Percentiles rank a stretch among this genome's conserved stretches.
phyloP scores from a whole-genome alignment of 2,888 invertebrate species.

The Liopterus haemorrhoidalis region DNA sequence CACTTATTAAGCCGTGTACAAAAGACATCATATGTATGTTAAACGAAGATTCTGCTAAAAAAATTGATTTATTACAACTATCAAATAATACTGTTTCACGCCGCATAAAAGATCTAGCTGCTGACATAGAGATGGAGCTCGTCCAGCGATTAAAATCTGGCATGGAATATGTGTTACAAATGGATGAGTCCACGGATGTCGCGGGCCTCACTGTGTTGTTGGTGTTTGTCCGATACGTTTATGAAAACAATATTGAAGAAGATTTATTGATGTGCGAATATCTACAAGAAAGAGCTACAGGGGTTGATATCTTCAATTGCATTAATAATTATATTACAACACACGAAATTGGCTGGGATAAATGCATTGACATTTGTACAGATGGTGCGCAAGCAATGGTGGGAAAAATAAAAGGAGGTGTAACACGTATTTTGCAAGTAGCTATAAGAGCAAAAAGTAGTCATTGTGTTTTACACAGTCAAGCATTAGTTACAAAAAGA shows the following conservation, averaged over 20 bases:
- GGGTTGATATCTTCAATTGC: not conserved
- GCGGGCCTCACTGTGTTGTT: slow-evolving; percentile 35
- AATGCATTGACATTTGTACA: slow-evolving; percentile 2
- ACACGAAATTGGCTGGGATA: not conserved
- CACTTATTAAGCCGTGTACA: slow-evolving; percentile 31
- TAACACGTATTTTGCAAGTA: too few relatives aligned
- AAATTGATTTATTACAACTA: slow-evolving; percentile 35
- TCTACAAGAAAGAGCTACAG: not conserved
- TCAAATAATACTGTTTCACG: slow-evolving; percentile 38
- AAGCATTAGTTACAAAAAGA: too few relatives aligned
- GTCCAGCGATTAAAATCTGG: slow-evolving; percentile 34
- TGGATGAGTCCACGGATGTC: slow-evolving; percentile 35
- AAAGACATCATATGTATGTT: slow-evolving; percentile 34
- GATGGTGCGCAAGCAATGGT: too few relatives aligned
- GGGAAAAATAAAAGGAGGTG: too few relatives aligned
- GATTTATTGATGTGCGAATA: slow-evolving; percentile 28
- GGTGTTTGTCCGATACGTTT: slow-evolving; percentile 36
- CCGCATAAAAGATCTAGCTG: slow-evolving; percentile 36
- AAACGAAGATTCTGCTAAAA: slow-evolving; percentile 37
- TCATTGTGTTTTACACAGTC: too few relatives aligned
- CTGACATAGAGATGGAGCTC: slow-evolving; percentile 35
- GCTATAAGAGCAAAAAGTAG: too few relatives aligned
- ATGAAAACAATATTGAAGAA: slow-evolving; percentile 32
- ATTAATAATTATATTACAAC: not conserved
- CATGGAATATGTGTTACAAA: slow-evolving; percentile 33